Conservation (phyloP, 2,113 vertebrate genomes). For the Orthonyx spaldingii region DNA sequence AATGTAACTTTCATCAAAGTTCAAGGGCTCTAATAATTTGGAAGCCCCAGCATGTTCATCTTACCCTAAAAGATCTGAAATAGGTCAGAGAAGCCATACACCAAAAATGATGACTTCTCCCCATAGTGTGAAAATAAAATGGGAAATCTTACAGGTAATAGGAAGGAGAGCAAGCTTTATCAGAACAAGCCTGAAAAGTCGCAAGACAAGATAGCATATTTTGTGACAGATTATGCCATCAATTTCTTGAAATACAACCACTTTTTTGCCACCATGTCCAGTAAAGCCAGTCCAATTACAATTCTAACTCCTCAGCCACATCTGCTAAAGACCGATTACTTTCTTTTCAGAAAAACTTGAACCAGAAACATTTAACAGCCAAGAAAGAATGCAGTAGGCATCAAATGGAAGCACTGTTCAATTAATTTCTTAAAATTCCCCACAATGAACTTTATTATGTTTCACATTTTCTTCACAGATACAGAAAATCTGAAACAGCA, state of each 20-base stretch:
- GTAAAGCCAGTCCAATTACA: background rate
- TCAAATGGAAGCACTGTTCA: background rate
- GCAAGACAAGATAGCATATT: background rate
- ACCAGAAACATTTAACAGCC: background rate
- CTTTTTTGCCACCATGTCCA: background rate
- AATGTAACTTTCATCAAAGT: background rate
- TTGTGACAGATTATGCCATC: background rate
- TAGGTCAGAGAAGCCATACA: background rate
- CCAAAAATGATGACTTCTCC: background rate
- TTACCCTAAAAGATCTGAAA: background rate
- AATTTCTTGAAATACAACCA: background rate
- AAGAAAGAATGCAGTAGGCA: background rate
- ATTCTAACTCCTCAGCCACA: background rate
- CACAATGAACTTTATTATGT: background rate
- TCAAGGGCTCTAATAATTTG: background rate
- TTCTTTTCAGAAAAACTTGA: background rate
- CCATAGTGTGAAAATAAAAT: background rate
- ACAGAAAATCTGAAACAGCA: background rate
- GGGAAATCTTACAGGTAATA: background rate
- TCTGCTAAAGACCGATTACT: background rate
- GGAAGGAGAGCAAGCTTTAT: background rate
- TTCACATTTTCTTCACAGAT: background rate
- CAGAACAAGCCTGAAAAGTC: background rate
- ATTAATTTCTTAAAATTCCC: background rate
- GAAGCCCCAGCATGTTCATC: background rate